phyloP scores from a whole-genome alignment of 2,888 invertebrate species.

The Molorchus minor region DNA sequence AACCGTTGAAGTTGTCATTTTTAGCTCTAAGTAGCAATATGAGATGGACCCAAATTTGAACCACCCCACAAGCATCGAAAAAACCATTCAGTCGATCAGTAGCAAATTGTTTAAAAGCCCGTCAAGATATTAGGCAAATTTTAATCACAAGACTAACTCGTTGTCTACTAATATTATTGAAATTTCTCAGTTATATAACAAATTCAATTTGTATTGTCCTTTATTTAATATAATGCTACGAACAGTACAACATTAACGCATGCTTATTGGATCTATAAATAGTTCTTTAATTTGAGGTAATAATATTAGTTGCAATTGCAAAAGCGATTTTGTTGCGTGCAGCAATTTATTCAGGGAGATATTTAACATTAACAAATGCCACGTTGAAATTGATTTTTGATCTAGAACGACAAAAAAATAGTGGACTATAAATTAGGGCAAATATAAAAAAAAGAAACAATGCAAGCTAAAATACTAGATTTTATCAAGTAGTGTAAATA shows the following conservation, averaged over 20 bases:
- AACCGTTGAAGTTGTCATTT: too few relatives aligned
- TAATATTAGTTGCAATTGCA: conserved; percentile 20
- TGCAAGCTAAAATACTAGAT: too few relatives aligned
- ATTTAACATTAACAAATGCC: too few relatives aligned
- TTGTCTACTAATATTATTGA: conserved; percentile 38
- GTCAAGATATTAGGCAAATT: conserved; percentile 26
- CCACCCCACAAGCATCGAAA: background rate
- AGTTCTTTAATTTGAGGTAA: conserved; percentile 15
- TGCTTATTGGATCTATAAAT: conserved; percentile 21
- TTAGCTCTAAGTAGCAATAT: too few relatives aligned
- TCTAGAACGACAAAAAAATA: too few relatives aligned
- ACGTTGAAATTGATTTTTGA: too few relatives aligned
- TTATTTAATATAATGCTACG: conserved; percentile 41
- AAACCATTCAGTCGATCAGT: background rate
- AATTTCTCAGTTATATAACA: conserved; percentile 21
- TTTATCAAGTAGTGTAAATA: too few relatives aligned
- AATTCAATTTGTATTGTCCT: conserved; percentile 47
- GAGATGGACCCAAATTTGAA: too few relatives aligned
- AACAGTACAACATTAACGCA: conserved; percentile 41
- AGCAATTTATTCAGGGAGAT: too few relatives aligned
- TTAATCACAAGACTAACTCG: conserved; percentile 45
- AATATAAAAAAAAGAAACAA: too few relatives aligned
- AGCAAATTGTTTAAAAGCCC: conserved; percentile 11
- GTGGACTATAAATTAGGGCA: too few relatives aligned
- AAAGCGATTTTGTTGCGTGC: conserved; percentile 16